Conservation (phyloP, 2,113 vertebrate species). For the Pteropus alecto region DNA sequence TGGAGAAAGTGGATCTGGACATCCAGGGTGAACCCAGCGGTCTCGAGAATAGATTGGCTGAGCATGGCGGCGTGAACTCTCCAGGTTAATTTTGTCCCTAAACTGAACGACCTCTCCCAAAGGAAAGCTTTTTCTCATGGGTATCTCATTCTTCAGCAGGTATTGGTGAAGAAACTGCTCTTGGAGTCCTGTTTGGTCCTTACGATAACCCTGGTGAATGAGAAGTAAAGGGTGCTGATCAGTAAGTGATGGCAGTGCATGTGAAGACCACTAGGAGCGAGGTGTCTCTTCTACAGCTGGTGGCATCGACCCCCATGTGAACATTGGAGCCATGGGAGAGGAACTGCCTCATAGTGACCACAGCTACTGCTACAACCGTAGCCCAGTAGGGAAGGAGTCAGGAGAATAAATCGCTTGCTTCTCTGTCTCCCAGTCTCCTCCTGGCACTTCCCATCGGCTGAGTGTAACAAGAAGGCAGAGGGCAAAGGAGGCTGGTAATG, state of each 20-base stretch:
- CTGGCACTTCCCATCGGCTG: not conserved
- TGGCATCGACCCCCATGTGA: not conserved
- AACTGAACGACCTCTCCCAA: not conserved
- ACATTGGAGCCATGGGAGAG: accelerated
- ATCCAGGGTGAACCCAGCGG: not conserved
- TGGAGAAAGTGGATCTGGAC: not conserved
- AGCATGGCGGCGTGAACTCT: not conserved
- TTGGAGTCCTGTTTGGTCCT: not conserved
- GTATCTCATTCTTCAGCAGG: not conserved
- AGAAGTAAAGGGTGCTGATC: not conserved
- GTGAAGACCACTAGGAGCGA: not conserved
- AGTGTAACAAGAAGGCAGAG: not conserved
- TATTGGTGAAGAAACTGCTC: not conserved
- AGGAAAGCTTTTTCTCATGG: not conserved
- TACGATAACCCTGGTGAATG: not conserved
- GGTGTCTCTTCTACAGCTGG: not conserved
- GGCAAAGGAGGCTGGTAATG: not conserved
- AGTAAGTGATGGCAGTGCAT: not conserved
- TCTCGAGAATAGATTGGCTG: not conserved
- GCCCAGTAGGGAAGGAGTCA: not conserved
- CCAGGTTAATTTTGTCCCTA: not conserved
- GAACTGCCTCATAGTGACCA: not conserved
- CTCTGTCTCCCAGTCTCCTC: not conserved
- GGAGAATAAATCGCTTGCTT: not conserved
- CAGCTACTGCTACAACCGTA: not conserved